Conservation (phyloP, 2,797 vertebrate species). For the Ctenopoma multispine region DNA sequence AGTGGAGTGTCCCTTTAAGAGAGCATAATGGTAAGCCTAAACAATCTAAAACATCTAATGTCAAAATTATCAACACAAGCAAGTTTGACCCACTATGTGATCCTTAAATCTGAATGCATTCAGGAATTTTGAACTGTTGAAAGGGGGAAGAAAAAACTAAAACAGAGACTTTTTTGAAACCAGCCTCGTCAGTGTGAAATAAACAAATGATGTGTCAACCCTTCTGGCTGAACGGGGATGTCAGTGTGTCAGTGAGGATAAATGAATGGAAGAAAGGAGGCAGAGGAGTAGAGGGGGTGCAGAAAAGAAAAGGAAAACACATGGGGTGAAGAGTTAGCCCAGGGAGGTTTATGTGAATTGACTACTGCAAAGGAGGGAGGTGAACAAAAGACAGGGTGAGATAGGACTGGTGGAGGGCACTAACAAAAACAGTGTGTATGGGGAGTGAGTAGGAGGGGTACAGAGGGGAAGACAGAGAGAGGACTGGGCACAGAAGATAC, state of each 20-base stretch:
- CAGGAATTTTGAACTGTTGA: constrained; percentile 16
- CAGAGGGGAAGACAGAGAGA: neutral
- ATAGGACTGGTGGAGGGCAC: constrained; percentile 29
- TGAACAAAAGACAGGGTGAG: constrained; percentile 48
- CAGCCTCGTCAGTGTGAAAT: constrained; percentile 51
- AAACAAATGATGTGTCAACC: constrained; percentile 72
- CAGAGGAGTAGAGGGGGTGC: constrained; percentile 28
- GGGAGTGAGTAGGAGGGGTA: constrained; percentile 32
- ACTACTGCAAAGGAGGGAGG: constrained; percentile 30
- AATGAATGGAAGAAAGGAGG: constrained; percentile 62
- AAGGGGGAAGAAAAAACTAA: constrained; percentile 12
- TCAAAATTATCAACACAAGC: neutral
- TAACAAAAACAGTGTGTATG: constrained; percentile 26
- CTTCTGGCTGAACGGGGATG: constrained; percentile 48
- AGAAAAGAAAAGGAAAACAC: constrained; percentile 44
- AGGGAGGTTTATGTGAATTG: constrained; percentile 54
- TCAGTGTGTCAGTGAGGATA: constrained; percentile 66
- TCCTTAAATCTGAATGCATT: constrained; percentile 3
- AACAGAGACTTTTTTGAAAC: constrained; percentile 35
- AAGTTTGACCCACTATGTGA: neutral
- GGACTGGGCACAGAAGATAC: constrained; percentile 24
- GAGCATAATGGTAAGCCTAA: neutral
- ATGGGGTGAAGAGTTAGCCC: constrained; percentile 39
- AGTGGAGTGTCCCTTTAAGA: too few relatives aligned
- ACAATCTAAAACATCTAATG: neutral